These are phyloP conservation scores for Trypoxylus dichotomus DNA, from an alignment of 1,140 invertebrate genomes.

Conservation along the genomic window DNA sequence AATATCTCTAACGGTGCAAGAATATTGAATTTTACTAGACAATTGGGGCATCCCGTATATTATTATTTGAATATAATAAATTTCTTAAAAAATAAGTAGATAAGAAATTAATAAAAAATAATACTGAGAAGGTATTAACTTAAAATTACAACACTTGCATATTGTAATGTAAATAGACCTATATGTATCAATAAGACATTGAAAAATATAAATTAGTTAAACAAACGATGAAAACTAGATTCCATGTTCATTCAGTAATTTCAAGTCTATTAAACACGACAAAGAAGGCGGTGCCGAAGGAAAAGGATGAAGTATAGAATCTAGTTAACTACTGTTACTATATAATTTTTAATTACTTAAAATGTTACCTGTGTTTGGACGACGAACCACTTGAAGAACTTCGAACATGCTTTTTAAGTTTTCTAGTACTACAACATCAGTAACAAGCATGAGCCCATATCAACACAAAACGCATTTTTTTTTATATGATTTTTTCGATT, in stretches of 20 bases:
- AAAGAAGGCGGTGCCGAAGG: no score
- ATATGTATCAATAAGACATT: background rate
- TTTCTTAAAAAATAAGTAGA: background rate
- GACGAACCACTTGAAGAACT: constrained; percentile 52
- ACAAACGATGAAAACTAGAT: background rate
- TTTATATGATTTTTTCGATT: constrained; percentile 12
- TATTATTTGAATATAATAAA: background rate
- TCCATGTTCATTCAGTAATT: background rate
- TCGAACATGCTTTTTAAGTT: constrained; percentile 53
- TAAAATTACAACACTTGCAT: background rate
- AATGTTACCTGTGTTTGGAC: constrained; percentile 49
- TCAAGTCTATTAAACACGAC: no score
- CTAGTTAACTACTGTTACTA: constrained; percentile 15
- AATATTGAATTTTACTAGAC: no score
- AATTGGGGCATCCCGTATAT: no score
- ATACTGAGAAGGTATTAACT: background rate
- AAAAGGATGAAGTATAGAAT: background rate
- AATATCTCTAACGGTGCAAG: no score
- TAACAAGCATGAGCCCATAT: constrained; percentile 32
- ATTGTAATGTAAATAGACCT: background rate
- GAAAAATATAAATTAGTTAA: no score
- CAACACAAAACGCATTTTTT: background rate
- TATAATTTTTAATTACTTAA: constrained; percentile 29
- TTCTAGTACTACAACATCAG: constrained; percentile 53
- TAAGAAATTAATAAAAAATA: background rate